Base-by-base conservation (phyloP, 1,140 invertebrate genomes). In the Atta texana region DNA sequence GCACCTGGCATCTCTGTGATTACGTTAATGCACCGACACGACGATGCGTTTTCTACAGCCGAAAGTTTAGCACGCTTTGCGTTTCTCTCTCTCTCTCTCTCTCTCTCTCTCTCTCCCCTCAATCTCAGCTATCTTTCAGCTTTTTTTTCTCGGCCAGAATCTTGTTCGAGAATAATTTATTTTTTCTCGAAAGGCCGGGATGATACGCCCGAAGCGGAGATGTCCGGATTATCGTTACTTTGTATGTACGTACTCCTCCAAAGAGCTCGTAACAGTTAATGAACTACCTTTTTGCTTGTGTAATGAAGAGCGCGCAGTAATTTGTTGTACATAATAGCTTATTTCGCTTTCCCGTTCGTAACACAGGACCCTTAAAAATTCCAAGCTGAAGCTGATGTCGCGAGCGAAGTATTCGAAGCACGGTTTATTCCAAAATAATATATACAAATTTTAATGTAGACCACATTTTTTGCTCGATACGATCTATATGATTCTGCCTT, bases 1-100 rank as follows among this genome's bases (percentile, higher is more conserved):
- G n/a, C 66, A 63, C 63, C 24, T 34, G 55, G 86, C 57, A 63
- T 80, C 93, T 91, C 92, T 94, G 91, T 94, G 91, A 94, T 94
- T 94, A 94, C 89, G 90, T 91, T 94, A 94, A 94, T 94, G 93
- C 89, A 94, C 94, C 93, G 93, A 91, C 68, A 75, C 86, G 77
- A 77, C 61, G 81, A 82, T 82, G 86, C 88, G 75, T 87, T 82
- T 71, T 80, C 86, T 72, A 61, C 72, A 28, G 71, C 44, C 72
- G 86, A 77, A 74, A 84, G 80, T 84, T 84, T 75, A 84, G 80
- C 80, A 84, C 80, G 39, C 44, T n/a, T 34, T 51, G 69, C 39
- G 39, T 24, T 10, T 31, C 39, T 39, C n/a, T 24, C 59, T 16
- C 44, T 10, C 3, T 44, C 4, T 34, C 31, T 34, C 4, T 34